Base-by-base conservation (phyloP, 1,140 invertebrate species). In the Asobara japonica region DNA sequence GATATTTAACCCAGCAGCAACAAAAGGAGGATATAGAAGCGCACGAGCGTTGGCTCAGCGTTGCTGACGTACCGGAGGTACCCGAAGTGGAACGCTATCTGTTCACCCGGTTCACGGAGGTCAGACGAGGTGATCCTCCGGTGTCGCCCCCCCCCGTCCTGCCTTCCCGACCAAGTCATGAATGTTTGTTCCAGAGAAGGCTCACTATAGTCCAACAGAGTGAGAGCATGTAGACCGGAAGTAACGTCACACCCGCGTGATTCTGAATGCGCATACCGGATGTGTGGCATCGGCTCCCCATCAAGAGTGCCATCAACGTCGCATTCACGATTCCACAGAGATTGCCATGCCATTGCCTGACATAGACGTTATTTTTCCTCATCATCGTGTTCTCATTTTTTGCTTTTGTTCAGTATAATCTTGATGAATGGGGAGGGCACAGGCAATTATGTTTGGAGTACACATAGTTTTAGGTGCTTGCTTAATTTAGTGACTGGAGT, bases 241-340 rank as follows among this genome's bases (percentile, higher is more conserved):
- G 83, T 82, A 87, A 86, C 86, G 86, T 88, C 86, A 87, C 86
- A 87, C 82, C 84, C 86, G 86, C 86, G 82, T 88, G 85, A 81
- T 79, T 88, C 83, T 87, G 83, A 87, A 88, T 88, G 86, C 86
- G 86, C 86, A 88, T 88, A 88, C 86, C 86, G 86, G 86, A 88
- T 86, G 86, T 83, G 84, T 85, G 85, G 84, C 86, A 87, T 86
- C 85, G 85, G 85, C 85, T 87, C 86, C 83, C 86, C 85, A 86
- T 87, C 83, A 83, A 48, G 78, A 81, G 77, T 71, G 36, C 83
- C 83, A 86, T 86, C 84, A 85, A 83, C 84, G 82, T 66, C 71
- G 71, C 74, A 73, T 72, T 72, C 64, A 72, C 61, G 36, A 72
- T 72, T 65, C 29, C 30, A 62, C 60, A 31, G 64, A 66, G 38